These are phyloP conservation scores for Tetramorium alpestre DNA, from an alignment of 1,140 invertebrate species.

Conservation along the genomic window DNA sequence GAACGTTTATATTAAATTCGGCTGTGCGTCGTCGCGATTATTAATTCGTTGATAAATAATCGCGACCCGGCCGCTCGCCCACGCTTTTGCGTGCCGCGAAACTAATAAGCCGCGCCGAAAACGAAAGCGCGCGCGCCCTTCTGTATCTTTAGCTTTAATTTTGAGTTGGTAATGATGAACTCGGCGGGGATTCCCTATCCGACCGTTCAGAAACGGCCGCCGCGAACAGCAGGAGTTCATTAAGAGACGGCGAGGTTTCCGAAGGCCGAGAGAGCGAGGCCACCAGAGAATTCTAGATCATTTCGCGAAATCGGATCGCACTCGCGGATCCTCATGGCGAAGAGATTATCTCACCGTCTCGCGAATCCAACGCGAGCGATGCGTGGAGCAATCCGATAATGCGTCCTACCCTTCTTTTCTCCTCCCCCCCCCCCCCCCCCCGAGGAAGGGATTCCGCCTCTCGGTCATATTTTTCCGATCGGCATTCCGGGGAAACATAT, in stretches of 20 bases:
- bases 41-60: constrained; percentile 50
- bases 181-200: constrained; percentile 67
- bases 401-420: not conserved
- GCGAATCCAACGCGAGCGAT: not conserved
- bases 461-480: constrained; percentile 41
- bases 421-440: not conserved
- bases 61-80: constrained; percentile 37
- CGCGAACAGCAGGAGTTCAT: constrained; percentile 75
- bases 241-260: constrained; percentile 65
- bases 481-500: constrained; percentile 44
- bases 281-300: constrained; percentile 38
- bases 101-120: constrained; percentile 70
- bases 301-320: constrained; percentile 13
- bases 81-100: constrained; percentile 59
- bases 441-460: not conserved
- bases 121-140: constrained; percentile 44
- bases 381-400: constrained; percentile 3
- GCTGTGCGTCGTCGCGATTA: constrained; percentile 24
- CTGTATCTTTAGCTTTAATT: constrained; percentile 73
- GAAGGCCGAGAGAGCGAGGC: constrained; percentile 37
- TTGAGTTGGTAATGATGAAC: constrained; percentile 77
- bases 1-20: constrained; percentile 52
- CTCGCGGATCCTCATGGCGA: constrained; percentile 1
- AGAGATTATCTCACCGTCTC: not conserved
- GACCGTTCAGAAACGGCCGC: constrained; percentile 63